These are phyloP conservation scores for Caenorhabditis zanzibari DNA, from an alignment of 2,888 invertebrate genomes.

Conservation along the genomic window DNA sequence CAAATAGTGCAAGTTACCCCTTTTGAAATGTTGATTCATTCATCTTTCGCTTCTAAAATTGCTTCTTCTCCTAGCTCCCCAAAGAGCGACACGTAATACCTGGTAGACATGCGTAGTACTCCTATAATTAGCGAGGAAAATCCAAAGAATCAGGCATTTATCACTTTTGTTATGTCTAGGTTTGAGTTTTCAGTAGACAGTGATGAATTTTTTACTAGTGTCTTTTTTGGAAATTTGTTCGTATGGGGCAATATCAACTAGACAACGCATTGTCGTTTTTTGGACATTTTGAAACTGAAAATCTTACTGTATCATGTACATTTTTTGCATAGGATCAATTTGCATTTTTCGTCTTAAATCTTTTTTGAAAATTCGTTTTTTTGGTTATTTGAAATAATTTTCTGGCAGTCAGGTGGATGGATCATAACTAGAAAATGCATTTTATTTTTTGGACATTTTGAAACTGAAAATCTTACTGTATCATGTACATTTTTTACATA, in stretches of 20 bases:
- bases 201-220: too few relatives aligned
- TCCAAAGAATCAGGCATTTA: slow-evolving; percentile 36
- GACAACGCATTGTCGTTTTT: neutral
- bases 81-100: neutral
- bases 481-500: too few relatives aligned
- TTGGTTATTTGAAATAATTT: too few relatives aligned
- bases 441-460: too few relatives aligned
- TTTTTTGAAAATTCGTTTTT: too few relatives aligned
- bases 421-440: too few relatives aligned
- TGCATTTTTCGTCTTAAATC: too few relatives aligned
- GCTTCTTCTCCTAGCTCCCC: neutral
- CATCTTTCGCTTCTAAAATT: slow-evolving; percentile 1
- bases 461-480: too few relatives aligned
- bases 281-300: neutral
- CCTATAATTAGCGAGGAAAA: slow-evolving; percentile 24
- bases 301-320: too few relatives aligned
- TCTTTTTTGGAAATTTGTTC: neutral
- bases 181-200: neutral
- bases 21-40: neutral
- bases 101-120: slow-evolving; percentile 13
- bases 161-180: slow-evolving; percentile 23
- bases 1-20: neutral
- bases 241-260: too few relatives aligned
- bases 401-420: too few relatives aligned
- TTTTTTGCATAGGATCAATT: too few relatives aligned